phyloP scores from a whole-genome alignment of 2,113 vertebrate genomes.

The Pygoscelis antarcticus region DNA sequence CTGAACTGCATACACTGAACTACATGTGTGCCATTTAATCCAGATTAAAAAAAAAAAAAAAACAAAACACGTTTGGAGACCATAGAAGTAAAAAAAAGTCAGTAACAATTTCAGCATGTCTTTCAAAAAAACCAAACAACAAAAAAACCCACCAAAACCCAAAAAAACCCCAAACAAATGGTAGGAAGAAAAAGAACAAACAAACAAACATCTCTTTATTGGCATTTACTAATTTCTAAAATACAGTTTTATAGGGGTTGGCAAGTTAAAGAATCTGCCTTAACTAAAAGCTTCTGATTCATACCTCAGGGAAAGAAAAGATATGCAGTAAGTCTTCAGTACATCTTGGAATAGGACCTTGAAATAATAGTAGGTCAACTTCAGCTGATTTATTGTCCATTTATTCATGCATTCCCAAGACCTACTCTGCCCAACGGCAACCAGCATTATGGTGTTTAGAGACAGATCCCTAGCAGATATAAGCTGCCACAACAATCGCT shows the following conservation, averaged over 20 bases:
- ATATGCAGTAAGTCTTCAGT: neutral
- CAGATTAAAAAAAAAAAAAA: neutral
- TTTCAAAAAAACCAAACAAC: neutral
- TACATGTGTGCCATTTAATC: neutral
- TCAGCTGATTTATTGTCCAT: neutral
- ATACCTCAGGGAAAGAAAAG: neutral
- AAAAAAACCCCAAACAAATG: neutral
- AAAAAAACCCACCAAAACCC: neutral
- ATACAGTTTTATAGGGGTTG: neutral
- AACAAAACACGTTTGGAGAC: neutral
- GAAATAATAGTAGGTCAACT: neutral
- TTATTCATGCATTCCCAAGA: neutral
- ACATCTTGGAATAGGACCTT: neutral
- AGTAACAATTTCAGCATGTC: neutral
- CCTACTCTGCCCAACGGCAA: neutral
- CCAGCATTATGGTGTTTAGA: neutral
- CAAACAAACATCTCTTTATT: neutral
- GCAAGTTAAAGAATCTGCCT: neutral
- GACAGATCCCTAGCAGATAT: neutral
- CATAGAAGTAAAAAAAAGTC: rapidly evolving
- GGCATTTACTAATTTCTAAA: neutral
- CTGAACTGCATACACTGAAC: neutral
- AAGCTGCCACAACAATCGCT: neutral
- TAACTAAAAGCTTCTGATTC: slow-evolving; percentile 7
- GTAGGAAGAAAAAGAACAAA: neutral